These are phyloP conservation scores for Drosophila peninsularis DNA, from an alignment of 2,888 invertebrate genomes.

Conservation along the genomic window DNA sequence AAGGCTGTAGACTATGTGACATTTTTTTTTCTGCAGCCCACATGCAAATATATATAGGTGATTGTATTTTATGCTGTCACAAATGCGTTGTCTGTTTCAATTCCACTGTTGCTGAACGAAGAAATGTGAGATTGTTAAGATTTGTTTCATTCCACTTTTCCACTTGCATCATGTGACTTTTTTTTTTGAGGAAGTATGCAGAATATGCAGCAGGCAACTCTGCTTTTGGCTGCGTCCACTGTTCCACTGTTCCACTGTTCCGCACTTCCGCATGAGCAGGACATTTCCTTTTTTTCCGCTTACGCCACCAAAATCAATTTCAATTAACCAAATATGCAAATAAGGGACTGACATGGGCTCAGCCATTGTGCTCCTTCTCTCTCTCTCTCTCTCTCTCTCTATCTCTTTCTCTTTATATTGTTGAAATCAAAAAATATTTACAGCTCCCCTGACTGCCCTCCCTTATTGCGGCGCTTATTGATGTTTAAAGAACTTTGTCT, in stretches of 20 bases:
- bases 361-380: not conserved
- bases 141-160: not conserved
- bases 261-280: constrained; percentile 9
- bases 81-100: not conserved
- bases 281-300: constrained; percentile 26
- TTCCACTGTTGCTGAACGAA: not conserved
- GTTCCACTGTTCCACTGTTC: constrained; percentile 2
- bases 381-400: no score
- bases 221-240: not conserved
- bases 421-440: constrained; percentile 14
- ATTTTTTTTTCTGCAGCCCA: not conserved
- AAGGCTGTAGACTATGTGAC: no score
- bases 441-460: not conserved
- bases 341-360: constrained; percentile 28
- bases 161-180: not conserved
- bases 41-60: not conserved
- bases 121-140: no score
- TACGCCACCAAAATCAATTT: constrained; percentile 65
- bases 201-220: not conserved
- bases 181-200: not conserved
- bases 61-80: not conserved
- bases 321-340: constrained; percentile 77
- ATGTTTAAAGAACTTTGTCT: constrained; percentile 45
- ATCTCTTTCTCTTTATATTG: constrained; percentile 11
- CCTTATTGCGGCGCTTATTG: constrained; percentile 24